A percentile compares a stretch with the other conserved stretches of the same genome.
phyloP scores from a whole-genome alignment of 1,140 invertebrate genomes.

The Nasonia vitripennis region DNA sequence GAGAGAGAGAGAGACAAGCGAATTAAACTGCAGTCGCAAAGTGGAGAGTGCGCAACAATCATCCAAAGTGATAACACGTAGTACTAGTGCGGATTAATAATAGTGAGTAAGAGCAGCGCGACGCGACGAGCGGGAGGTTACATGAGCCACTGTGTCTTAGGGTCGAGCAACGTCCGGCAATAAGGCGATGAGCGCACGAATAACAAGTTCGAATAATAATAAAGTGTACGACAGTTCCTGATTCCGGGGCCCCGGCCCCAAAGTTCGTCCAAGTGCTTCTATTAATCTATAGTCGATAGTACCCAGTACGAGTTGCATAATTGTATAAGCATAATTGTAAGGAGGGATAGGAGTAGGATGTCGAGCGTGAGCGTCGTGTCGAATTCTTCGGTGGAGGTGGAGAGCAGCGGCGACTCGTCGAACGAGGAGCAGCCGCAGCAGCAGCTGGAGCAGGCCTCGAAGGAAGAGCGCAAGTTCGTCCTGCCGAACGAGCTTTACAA shows the following conservation, averaged over 20 bases:
- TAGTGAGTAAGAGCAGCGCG: slow-evolving; percentile 36
- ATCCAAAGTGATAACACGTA: slow-evolving; percentile 17
- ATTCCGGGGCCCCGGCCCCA: neutral
- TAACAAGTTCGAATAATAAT: slow-evolving; percentile 18
- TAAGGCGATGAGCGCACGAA: slow-evolving; percentile 39
- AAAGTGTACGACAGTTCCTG: neutral
- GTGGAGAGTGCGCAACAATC: slow-evolving; percentile 13
- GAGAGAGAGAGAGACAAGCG: too few species aligned
- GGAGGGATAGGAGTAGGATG: slow-evolving; percentile 58
- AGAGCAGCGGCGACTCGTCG: slow-evolving; percentile 68
- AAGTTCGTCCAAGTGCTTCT: slow-evolving; percentile 13
- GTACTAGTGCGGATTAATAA: neutral
- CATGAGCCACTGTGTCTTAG: slow-evolving; percentile 62
- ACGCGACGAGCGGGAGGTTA: slow-evolving; percentile 49
- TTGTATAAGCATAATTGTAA: neutral
- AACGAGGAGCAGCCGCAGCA: slow-evolving; percentile 59
- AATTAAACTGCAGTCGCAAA: too few species aligned
- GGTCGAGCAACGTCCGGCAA: slow-evolving; percentile 57
- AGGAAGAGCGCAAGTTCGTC: slow-evolving; percentile 75
- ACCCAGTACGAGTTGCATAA: too few species aligned
- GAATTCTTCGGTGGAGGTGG: slow-evolving; percentile 73
- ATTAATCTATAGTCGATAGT: neutral
- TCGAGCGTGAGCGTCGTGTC: slow-evolving; percentile 72
- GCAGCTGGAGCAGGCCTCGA: slow-evolving; percentile 32
- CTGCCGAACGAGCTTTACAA: slow-evolving; percentile 86